Conservation (phyloP, 2,113 vertebrate species). For the Alligator mississippiensis region DNA sequence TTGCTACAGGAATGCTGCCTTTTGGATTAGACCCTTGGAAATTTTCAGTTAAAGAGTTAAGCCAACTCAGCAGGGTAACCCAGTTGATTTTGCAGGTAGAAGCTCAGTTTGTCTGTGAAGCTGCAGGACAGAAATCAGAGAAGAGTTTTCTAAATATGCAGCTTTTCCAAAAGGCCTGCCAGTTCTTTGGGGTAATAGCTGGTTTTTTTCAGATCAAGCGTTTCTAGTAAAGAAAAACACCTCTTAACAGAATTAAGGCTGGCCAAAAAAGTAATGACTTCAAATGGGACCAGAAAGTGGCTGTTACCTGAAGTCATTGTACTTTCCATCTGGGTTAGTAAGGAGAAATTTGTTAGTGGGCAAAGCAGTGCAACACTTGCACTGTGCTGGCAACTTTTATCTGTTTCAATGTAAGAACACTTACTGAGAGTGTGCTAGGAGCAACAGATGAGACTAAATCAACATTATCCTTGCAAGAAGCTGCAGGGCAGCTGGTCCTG, state of each 20-base stretch:
- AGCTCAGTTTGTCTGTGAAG: neutral
- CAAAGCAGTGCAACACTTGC: rapidly evolving
- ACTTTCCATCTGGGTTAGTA: neutral
- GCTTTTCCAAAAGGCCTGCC: neutral
- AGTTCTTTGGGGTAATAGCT: neutral
- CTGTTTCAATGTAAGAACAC: neutral
- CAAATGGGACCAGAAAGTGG: rapidly evolving
- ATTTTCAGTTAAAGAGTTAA: neutral
- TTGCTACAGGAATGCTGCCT: neutral
- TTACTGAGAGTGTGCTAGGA: neutral
- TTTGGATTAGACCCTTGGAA: neutral
- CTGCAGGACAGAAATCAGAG: neutral
- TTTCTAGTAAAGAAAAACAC: neutral
- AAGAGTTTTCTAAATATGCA: neutral
- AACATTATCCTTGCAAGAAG: rapidly evolving
- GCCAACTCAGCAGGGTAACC: neutral
- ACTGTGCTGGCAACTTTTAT: neutral
- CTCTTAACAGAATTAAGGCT: neutral
- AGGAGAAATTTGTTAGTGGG: neutral
- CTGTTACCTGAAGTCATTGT: neutral
- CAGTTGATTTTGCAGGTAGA: neutral
- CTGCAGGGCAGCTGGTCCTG: neutral
- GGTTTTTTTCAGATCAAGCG: neutral
- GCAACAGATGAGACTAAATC: neutral
- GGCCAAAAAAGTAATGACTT: neutral